These are phyloP conservation scores for Cirrhinus mrigala DNA, from an alignment of 2,797 vertebrate genomes.

Conservation along the genomic window DNA sequence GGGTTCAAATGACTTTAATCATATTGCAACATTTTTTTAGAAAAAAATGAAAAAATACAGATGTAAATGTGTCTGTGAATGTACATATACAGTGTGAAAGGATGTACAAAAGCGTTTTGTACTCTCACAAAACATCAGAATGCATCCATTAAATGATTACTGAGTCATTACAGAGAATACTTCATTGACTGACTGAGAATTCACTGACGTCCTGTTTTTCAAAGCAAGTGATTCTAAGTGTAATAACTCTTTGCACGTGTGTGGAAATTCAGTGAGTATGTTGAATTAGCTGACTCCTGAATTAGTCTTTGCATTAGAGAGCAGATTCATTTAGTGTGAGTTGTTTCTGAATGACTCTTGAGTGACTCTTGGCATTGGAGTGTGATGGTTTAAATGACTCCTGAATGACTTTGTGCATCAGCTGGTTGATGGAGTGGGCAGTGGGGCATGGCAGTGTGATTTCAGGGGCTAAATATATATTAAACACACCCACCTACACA, in stretches of 20 bases:
- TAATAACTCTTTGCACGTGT: not conserved
- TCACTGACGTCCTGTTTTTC: not conserved
- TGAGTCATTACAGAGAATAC: not conserved
- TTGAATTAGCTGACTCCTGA: conserved; percentile 1
- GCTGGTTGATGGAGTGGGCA: conserved; percentile 1
- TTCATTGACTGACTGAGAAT: not conserved
- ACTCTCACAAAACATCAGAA: not conserved
- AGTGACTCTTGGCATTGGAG: conserved; percentile 28
- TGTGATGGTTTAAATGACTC: conserved; percentile 21
- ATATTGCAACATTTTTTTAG: not conserved
- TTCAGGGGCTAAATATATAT: conserved; percentile 13
- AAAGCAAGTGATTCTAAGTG: conserved; percentile 1
- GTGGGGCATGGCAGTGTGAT: conserved; percentile 21
- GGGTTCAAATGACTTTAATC: not conserved
- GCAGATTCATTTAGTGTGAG: conserved; percentile 20
- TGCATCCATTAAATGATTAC: not conserved
- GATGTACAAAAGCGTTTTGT: not conserved
- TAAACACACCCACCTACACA: not conserved
- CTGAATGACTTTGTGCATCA: conserved; percentile 30
- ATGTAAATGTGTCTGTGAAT: not conserved
- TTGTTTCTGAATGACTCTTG: conserved; percentile 33
- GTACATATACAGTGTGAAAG: not conserved
- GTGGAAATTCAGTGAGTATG: not conserved
- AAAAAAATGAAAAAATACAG: not conserved
- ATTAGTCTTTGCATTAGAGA: conserved; percentile 20